Conservation (phyloP, 2,797 vertebrate species). For the Anguilla pacifica region DNA sequence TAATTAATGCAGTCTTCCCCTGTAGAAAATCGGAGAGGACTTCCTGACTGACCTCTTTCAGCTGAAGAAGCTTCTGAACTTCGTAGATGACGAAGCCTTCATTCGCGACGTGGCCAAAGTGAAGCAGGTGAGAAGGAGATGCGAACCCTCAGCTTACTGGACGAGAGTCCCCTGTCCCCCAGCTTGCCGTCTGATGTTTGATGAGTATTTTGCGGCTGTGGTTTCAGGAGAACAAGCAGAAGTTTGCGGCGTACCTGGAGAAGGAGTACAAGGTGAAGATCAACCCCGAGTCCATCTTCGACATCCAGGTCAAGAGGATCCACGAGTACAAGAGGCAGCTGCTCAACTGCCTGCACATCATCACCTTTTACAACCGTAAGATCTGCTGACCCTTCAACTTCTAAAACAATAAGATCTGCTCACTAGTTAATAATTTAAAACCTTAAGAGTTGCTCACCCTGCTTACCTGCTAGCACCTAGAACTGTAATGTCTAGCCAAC, state of each 20-base stretch:
- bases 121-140: slow-evolving; percentile 77
- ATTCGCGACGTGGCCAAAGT: slow-evolving; percentile 82
- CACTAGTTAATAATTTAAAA: background rate
- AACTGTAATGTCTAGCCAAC: background rate
- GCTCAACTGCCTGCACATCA: slow-evolving; percentile 80
- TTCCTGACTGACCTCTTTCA: slow-evolving; percentile 82
- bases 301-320: slow-evolving; percentile 86
- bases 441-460: background rate
- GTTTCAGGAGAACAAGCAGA: slow-evolving; percentile 83
- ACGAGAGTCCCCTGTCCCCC: no score
- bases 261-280: slow-evolving; percentile 80
- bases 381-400: slow-evolving; percentile 62
- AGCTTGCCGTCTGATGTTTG: background rate
- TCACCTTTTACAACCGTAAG: slow-evolving; percentile 84
- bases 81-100: slow-evolving; percentile 71
- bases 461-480: background rate
- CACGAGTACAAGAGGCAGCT: slow-evolving; percentile 86
- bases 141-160: background rate
- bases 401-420: slow-evolving; percentile 77
- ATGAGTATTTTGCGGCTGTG: background rate
- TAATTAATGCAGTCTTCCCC: background rate
- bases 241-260: slow-evolving; percentile 79
- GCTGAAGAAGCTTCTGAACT: slow-evolving; percentile 76
- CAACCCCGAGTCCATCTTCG: slow-evolving; percentile 81
- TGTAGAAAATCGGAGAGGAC: slow-evolving; percentile 79